Percentiles rank a stretch among this genome's conserved stretches.
Evolutionary conservation across 1,140 invertebrate species (phyloP).

Genomic region (Idris sp.): DNA sequence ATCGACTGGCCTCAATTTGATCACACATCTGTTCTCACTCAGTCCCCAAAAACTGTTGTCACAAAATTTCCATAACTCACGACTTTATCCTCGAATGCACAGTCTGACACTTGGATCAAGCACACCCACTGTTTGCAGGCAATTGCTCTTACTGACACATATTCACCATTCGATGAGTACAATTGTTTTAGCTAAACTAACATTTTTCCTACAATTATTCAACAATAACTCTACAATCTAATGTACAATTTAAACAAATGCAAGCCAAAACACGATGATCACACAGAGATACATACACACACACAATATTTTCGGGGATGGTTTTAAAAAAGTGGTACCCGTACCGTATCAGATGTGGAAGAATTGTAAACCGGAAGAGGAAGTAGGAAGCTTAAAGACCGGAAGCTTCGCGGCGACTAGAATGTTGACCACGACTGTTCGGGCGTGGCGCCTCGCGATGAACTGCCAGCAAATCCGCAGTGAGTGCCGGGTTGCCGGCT

Average conservation of each 20-base stretch:
- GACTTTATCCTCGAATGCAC: slow-evolving; percentile 4
- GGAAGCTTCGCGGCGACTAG: slow-evolving; percentile 42
- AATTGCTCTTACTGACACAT: too few species aligned
- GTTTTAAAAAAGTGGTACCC: slow-evolving; percentile 15
- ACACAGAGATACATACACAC: too few species aligned
- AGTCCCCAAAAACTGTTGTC: neutral
- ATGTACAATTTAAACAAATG: too few species aligned
- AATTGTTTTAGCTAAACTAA: too few species aligned
- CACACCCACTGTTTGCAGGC: slow-evolving; percentile 29
- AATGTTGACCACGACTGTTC: slow-evolving; percentile 65
- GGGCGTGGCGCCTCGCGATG: slow-evolving; percentile 78
- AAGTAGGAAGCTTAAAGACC: slow-evolving; percentile 35
- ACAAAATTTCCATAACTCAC: slow-evolving; percentile 17
- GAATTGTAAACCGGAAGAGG: slow-evolving; percentile 40
- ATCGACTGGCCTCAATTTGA: neutral
- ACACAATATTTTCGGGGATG: too few species aligned
- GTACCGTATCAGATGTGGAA: slow-evolving; percentile 32
- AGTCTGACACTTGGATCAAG: slow-evolving; percentile 17
- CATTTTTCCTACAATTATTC: too few species aligned
- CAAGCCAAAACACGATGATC: too few species aligned
- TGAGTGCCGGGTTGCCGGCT: slow-evolving; percentile 65
- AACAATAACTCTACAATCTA: too few species aligned
- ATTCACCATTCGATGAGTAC: too few species aligned
- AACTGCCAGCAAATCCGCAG: slow-evolving; percentile 70
- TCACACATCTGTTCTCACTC: slow-evolving; percentile 5